These are phyloP conservation scores for Drosophila sp. DNA, from an alignment of 1,140 invertebrate genomes.

Conservation along the genomic window DNA sequence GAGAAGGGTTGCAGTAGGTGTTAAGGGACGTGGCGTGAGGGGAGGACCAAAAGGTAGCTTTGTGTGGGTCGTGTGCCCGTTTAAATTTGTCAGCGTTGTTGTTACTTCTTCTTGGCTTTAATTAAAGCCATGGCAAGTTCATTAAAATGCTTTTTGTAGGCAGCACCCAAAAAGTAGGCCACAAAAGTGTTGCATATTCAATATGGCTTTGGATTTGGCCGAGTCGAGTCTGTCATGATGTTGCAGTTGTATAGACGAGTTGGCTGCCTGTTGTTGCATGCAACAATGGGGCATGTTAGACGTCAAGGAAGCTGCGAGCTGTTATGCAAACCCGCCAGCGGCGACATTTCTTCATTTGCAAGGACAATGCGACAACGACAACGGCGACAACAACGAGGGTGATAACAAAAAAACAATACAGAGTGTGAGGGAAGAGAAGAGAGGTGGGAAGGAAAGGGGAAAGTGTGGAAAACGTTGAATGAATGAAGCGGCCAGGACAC, in stretches of 20 bases:
- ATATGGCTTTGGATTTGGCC: constrained; percentile 48
- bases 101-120: constrained; percentile 47
- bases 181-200: constrained; percentile 78
- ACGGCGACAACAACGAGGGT: constrained; percentile 39
- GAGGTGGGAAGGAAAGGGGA: not conserved
- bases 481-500: constrained; percentile 22
- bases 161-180: constrained; percentile 64
- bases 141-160: constrained; percentile 57
- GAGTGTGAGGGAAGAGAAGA: not conserved
- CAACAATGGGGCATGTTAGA: constrained; percentile 54
- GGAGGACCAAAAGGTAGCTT: constrained; percentile 1
- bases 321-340: constrained; percentile 57
- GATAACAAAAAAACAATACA: constrained; percentile 46
- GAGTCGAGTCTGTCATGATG: not conserved
- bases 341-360: constrained; percentile 75
- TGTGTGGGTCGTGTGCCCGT: constrained; percentile 18
- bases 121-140: constrained; percentile 66
- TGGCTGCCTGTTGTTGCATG: constrained; percentile 18
- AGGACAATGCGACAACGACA: constrained; percentile 73
- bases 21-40: not conserved
- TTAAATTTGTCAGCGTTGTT: constrained; percentile 59
- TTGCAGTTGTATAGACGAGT: too few relatives aligned
- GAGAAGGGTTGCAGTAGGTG: constrained; percentile 1
- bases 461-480: not conserved
- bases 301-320: constrained; percentile 62